A percentile compares a stretch with the other conserved stretches of the same genome.
Evolutionary conservation across 1,140 invertebrate species (phyloP).

Genomic region (Sycophaga agraensis): DNA sequence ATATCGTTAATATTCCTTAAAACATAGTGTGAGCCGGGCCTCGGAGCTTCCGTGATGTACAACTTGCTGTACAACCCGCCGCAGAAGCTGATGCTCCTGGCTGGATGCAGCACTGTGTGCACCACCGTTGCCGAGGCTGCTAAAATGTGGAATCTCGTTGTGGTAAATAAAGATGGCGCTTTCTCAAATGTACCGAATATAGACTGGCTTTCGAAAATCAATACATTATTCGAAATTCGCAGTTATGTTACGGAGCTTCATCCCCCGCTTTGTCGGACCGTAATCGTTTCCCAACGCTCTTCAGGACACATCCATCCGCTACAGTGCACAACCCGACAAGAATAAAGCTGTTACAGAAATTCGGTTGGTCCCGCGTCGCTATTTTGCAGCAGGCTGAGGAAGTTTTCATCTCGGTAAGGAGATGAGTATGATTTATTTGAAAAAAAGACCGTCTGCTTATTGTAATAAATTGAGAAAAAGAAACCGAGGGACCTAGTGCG

Average conservation of each 20-base stretch:
- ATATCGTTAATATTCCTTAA: not conserved
- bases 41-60: slow-evolving; percentile 97
- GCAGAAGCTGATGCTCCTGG: slow-evolving; percentile 92
- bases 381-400: slow-evolving; percentile 98
- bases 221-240: too few species aligned
- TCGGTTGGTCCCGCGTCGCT: slow-evolving; percentile 94
- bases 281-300: slow-evolving; percentile 95
- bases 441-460: too few species aligned
- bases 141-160: slow-evolving; percentile 99
- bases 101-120: slow-evolving; percentile 98
- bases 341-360: slow-evolving; percentile 95
- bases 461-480: too few species aligned
- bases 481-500: too few species aligned
- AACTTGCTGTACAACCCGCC: slow-evolving; percentile 96
- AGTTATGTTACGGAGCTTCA: slow-evolving; percentile 97
- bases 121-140: slow-evolving; percentile 98
- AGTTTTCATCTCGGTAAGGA: slow-evolving; percentile 95
- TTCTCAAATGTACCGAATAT: too few species aligned
- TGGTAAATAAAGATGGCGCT: slow-evolving; percentile 68
- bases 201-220: too few species aligned
- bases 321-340: slow-evolving; percentile 98
- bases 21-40: slow-evolving; percentile 91
- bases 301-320: slow-evolving; percentile 97
- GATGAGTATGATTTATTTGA: too few species aligned
- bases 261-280: slow-evolving; percentile 98